Evolutionary conservation across 2,797 vertebrate species (phyloP).

Genomic region (Rhinella marina): DNA sequence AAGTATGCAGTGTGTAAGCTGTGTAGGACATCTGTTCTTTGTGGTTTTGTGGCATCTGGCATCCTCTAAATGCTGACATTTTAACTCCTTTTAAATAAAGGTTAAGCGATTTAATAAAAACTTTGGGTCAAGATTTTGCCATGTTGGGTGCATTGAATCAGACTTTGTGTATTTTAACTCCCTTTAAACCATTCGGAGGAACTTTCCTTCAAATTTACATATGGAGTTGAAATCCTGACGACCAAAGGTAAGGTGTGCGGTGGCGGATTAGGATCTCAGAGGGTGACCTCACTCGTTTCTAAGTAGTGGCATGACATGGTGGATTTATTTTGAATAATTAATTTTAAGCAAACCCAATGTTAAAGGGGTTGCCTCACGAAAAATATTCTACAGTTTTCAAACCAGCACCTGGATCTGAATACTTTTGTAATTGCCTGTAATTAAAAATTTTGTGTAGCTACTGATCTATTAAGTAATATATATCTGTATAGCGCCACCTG

Average conservation of each 20-base stretch:
- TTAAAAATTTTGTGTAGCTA: too few species aligned
- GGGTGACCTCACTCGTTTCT: not conserved
- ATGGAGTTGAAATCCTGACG: conserved; percentile 36
- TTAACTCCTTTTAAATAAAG: conserved; percentile 62
- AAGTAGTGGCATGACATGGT: not conserved
- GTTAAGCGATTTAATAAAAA: conserved; percentile 63
- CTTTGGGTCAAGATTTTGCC: conserved; percentile 54
- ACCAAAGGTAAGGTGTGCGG: conserved; percentile 41
- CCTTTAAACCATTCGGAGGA: conserved; percentile 54
- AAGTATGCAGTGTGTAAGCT: conserved; percentile 56
- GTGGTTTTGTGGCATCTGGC: conserved; percentile 62
- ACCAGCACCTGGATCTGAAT: too few species aligned
- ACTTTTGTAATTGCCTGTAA: too few species aligned
- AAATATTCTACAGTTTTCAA: too few species aligned
- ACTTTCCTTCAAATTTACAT: conserved; percentile 58
- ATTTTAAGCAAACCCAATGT: not conserved
- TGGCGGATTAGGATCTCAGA: conserved; percentile 5
- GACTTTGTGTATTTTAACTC: conserved; percentile 56
- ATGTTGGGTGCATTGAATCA: conserved; percentile 60
- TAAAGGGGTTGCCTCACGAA: too few species aligned
- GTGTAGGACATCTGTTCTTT: conserved; percentile 62
- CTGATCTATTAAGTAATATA: too few species aligned
- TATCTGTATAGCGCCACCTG: too few species aligned
- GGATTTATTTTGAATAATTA: not conserved
- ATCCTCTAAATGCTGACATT: conserved; percentile 62